Base-by-base conservation (phyloP, 2,888 invertebrate species). In the Cheilosia grossa region DNA sequence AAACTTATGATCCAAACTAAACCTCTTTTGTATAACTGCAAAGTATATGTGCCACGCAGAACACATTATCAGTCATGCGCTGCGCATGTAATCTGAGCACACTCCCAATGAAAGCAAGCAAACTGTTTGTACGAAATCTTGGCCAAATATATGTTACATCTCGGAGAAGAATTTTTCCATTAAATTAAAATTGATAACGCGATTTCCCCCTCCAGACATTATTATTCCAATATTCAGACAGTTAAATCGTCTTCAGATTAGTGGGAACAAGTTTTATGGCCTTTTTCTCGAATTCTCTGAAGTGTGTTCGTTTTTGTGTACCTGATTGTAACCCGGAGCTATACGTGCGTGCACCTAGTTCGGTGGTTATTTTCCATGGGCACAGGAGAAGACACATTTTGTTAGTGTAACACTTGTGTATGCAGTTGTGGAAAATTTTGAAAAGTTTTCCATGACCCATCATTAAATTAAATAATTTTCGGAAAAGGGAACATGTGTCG, bases 361-460 rank as follows among this genome's bases (percentile, higher is more conserved):
- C 13, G n/a, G 10, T 17, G 67, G 67, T 54, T 19, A 56, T 61
- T 77, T 77, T 77, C 77, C 69, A 59, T 59, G 5, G 24, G 15
- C 2, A 4, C 17, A 51, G 24, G 10, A 9, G 21, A 59, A 24
- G 1, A 1, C n/a, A 17, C 13, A 21, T 51, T 10, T 56, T 69
- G 44, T 30, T 17, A 30, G 10, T 9, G 37, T 37, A 37, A 6
- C 21, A 6, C 37, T 37, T 44, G 15, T 19, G 40, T 7, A 6
- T 10, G 40, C 27, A 7, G n/a, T 51, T 4, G 2, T 72, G 78
- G 70, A 72, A 79, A 78, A 56, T 78, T 78, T 70, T 56, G 4
- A 30, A 77, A 53, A 63, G n/a, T 49, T 49, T 70, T 70, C 47
- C 47, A 58, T 17, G 49, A 33, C 27, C 7, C 5, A 6, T 64